A percentile compares a stretch with the other conserved stretches of the same genome.
Conservation (phyloP, 2,888 invertebrate genomes). For the Drosophila neonasuta region DNA sequence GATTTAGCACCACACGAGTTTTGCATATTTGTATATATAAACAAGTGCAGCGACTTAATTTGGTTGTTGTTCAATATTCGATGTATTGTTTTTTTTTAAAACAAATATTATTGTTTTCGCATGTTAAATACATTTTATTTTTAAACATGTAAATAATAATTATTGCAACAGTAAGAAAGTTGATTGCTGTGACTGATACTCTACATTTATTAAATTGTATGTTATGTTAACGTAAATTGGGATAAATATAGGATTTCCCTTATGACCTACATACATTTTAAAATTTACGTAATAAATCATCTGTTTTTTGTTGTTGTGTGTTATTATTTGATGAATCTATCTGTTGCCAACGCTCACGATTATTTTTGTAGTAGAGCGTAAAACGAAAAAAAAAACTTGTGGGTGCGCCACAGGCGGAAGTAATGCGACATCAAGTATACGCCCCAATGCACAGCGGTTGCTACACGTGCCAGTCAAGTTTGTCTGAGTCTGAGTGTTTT, state of each 20-base stretch:
- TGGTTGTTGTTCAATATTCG: not conserved
- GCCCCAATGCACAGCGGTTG: constrained; percentile 36
- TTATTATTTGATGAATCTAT: constrained; percentile 12
- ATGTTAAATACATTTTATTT: constrained; percentile 6
- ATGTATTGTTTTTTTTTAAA: not conserved
- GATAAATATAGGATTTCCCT: not conserved
- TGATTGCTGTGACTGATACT: not conserved
- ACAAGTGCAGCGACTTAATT: constrained; percentile 6
- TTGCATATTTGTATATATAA: not conserved
- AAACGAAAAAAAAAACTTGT: constrained; percentile 8
- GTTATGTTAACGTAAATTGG: not conserved
- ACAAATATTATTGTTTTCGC: constrained; percentile 1
- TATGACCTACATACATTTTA: not conserved
- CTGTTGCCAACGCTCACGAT: constrained; percentile 11
- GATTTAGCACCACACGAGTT: not conserved
- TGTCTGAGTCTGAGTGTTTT: constrained; percentile 8
- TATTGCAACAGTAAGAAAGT: not conserved
- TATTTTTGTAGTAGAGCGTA: constrained; percentile 9
- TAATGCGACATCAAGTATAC: constrained; percentile 52
- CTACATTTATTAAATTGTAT: no score
- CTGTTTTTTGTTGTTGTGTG: constrained; percentile 1
- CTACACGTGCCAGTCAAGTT: constrained; percentile 53
- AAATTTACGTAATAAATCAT: not conserved
- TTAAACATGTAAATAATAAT: not conserved
- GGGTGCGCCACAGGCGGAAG: constrained; percentile 52